Evolutionary conservation across 2,888 invertebrate genomes (phyloP), one percentile per base, ranked within the genome.

Genomic region (Fragum sueziense): DNA sequence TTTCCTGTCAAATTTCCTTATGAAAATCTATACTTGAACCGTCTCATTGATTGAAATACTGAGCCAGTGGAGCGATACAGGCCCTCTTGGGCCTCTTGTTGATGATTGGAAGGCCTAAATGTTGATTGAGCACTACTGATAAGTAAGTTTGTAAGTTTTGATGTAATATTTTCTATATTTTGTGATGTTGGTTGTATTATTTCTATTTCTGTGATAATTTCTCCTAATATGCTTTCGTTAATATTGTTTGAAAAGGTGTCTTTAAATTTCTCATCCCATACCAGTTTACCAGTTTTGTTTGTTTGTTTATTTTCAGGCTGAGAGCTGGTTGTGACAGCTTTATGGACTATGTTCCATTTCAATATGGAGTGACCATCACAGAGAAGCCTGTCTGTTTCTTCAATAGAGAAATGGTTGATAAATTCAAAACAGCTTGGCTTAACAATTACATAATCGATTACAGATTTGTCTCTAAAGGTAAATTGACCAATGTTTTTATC

Each of bases 401-500:
- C 52, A 70, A 75, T 51, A 61, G 61, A 52, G 51, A 75, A 75
- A 34, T 69, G 6, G 3, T 14, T 33, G 0, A 75, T 31, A 52
- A 47, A 37, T 52, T 54, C n/a, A 51, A 62, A 70, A 25, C 70
- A 37, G 17, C 52, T 33, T 17, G 65, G 27, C 7, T 61, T 51
- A 11, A 70, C 33, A 29, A 76, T 41, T 29, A 65, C 61, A 54
- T 70, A 76, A 57, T 76, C 76, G 20, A 70, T 76, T 17, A 76
- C 76, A n/a, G 70, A 65, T 37, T 11, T 70, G 14, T 51, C 67
- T 52, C 70, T 70, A 34, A 65, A 76, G 1, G 70, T 76, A 22
- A 65, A 76, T 22, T 62, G 9, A 9, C 76, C 70, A 14, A n/a
- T n/a, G n/a, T 34, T 22, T 62, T 37, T 70, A 65, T 76, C 70